These are phyloP conservation scores for Actinostola sp. DNA, from an alignment of 92 coral and sea anemone genomes.

Conservation along the genomic window DNA sequence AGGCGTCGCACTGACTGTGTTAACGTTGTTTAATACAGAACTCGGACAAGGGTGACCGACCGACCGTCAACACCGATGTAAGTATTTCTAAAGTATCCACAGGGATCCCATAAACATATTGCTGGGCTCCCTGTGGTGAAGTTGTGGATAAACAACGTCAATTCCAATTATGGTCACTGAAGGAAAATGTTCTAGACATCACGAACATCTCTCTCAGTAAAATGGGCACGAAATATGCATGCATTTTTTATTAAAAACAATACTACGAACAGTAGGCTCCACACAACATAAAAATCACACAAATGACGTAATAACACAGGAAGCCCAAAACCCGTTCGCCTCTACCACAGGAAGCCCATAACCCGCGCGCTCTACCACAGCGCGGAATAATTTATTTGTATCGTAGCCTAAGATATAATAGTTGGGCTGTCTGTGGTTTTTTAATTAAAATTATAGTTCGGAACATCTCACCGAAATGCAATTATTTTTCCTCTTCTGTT, in stretches of 20 bases:
- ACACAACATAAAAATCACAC: too few species aligned
- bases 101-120: neutral
- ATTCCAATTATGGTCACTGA: neutral
- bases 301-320: too few species aligned
- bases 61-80: conserved; percentile 14
- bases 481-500: neutral
- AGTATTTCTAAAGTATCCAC: neutral
- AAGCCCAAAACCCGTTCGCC: too few species aligned
- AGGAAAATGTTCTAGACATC: neutral
- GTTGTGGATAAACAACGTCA: neutral
- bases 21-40: neutral
- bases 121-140: conserved; percentile 3
- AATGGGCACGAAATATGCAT: too few species aligned
- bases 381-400: too few species aligned
- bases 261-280: too few species aligned
- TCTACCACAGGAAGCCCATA: too few species aligned
- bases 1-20: neutral
- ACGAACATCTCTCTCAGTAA: neutral
- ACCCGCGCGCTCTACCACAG: too few species aligned
- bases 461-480: neutral
- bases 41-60: conserved; percentile 4
- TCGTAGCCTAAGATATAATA: too few species aligned
- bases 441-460: neutral
- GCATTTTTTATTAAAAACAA: too few species aligned
- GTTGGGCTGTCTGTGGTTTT: neutral